phyloP scores from a whole-genome alignment of 2,797 vertebrate genomes.

The Sebastes cheni region DNA sequence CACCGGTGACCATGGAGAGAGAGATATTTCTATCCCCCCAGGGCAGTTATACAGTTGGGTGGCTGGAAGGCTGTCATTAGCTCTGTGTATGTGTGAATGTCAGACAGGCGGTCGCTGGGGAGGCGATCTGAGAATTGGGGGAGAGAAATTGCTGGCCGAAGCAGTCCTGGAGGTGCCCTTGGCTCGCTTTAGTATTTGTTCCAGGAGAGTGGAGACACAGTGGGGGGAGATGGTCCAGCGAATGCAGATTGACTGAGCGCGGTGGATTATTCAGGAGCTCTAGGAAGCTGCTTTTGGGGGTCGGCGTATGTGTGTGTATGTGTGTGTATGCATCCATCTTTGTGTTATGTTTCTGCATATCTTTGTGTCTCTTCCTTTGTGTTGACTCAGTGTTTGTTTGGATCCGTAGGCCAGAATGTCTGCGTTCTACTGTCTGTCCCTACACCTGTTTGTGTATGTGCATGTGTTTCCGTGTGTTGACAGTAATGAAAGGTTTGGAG shows the following conservation, averaged over 20 bases:
- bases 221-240: slow-evolving; percentile 28
- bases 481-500: slow-evolving; percentile 62
- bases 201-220: slow-evolving; percentile 73
- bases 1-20: slow-evolving; percentile 42
- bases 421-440: background rate
- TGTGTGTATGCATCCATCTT: slow-evolving; percentile 6
- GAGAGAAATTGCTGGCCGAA: slow-evolving; percentile 70
- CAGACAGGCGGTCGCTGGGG: slow-evolving; percentile 62
- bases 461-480: slow-evolving; percentile 18
- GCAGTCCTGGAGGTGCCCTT: slow-evolving; percentile 84
- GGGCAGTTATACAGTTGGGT: slow-evolving; percentile 61
- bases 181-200: slow-evolving; percentile 77
- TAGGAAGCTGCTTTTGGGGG: slow-evolving; percentile 32
- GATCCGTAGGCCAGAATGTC: slow-evolving; percentile 11
- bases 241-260: slow-evolving; percentile 68
- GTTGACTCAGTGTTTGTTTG: slow-evolving; percentile 13
- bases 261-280: slow-evolving; percentile 53
- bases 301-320: background rate
- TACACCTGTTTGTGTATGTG: slow-evolving; percentile 40
- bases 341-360: background rate
- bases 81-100: slow-evolving; percentile 71
- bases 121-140: slow-evolving; percentile 68
- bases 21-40: slow-evolving; percentile 49
- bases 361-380: slow-evolving; percentile 16
- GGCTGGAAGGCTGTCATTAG: slow-evolving; percentile 69